phyloP scores from a whole-genome alignment of 2,888 invertebrate genomes.

The Pandemis corylana region DNA sequence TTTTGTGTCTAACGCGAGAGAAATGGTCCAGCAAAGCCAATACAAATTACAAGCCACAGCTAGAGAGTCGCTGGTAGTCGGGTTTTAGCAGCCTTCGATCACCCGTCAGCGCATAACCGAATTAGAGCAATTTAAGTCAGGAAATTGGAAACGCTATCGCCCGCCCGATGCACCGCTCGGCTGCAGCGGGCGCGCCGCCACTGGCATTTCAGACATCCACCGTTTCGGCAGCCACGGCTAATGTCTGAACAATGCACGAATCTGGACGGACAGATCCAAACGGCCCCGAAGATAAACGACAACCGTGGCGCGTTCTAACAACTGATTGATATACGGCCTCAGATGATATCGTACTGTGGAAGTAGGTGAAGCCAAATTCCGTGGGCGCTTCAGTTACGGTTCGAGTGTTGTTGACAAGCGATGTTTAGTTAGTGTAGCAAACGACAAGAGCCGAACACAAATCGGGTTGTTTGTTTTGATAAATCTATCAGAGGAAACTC shows the following conservation, averaged over 20 bases:
- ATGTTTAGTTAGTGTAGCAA: conserved; percentile 72
- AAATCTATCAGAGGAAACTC: conserved; percentile 33
- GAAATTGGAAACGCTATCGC: conserved; percentile 84
- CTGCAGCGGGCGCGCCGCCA: conserved; percentile 71
- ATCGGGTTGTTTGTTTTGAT: conserved; percentile 59
- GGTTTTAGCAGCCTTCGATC: conserved; percentile 74
- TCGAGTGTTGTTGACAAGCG: conserved; percentile 79
- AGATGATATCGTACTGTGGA: conserved; percentile 76
- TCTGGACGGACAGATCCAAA: conserved; percentile 81
- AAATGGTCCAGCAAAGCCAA: conserved; percentile 1
- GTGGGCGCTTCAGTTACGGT: conserved; percentile 79
- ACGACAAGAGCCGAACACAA: conserved; percentile 61
- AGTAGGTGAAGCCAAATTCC: conserved; percentile 67
- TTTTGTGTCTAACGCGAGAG: too few species aligned
- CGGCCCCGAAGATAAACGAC: conserved; percentile 82
- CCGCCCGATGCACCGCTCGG: conserved; percentile 70
- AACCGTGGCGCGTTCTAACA: conserved; percentile 80
- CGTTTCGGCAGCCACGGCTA: conserved; percentile 75
- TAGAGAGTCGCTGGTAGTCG: conserved; percentile 61
- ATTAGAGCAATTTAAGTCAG: conserved; percentile 85
- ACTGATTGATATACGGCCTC: conserved; percentile 82
- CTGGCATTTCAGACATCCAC: conserved; percentile 82
- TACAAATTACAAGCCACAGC: conserved; percentile 63
- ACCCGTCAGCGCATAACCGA: conserved; percentile 81
- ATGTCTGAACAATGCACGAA: conserved; percentile 83